Evolutionary conservation across 2,888 invertebrate genomes (phyloP).

Genomic region (Eueremaeus valkanovi): DNA sequence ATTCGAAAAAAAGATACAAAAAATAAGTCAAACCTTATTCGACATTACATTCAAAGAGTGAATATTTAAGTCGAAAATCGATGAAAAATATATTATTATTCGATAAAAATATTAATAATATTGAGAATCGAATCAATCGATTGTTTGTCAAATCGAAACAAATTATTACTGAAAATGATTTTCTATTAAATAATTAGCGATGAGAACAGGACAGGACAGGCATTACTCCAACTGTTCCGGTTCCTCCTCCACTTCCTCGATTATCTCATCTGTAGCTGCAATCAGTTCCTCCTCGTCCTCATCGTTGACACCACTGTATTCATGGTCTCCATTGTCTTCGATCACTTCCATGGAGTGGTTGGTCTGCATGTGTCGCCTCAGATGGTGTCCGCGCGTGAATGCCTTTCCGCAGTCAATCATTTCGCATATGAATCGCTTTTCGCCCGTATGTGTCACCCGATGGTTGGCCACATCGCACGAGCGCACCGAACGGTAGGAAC

Average conservation of each 20-base stretch:
- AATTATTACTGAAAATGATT: too few species aligned
- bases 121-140: too few species aligned
- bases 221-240: not conserved
- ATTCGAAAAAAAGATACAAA: too few species aligned
- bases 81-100: too few species aligned
- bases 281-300: not conserved
- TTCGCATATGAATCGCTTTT: constrained; percentile 32
- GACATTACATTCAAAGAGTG: too few species aligned
- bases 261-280: not conserved
- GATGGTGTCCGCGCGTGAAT: constrained; percentile 16
- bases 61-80: too few species aligned
- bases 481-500: constrained; percentile 25
- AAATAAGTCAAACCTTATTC: too few species aligned
- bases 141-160: too few species aligned
- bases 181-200: too few species aligned
- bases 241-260: not conserved
- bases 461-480: constrained; percentile 28
- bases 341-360: not conserved
- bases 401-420: not conserved
- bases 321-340: not conserved
- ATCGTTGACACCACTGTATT: not conserved
- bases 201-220: too few species aligned
- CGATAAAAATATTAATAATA: too few species aligned
- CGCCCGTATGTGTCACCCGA: constrained; percentile 30
- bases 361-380: not conserved